Evolutionary conservation across 2,888 invertebrate genomes (phyloP).

Genomic region (Fragum whitleyi): DNA sequence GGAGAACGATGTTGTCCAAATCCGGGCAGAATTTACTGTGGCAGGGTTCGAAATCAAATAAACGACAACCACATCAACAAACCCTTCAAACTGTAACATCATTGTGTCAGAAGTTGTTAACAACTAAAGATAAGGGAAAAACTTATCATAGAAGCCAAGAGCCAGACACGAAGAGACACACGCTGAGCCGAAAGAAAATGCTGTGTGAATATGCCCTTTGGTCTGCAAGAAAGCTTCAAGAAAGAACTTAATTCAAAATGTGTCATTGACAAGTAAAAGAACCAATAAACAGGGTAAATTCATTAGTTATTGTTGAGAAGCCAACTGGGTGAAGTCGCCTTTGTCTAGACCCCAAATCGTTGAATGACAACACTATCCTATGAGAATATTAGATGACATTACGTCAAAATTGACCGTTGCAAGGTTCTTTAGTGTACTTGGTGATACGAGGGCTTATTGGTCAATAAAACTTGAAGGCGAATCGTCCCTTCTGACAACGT

Average conservation of each 20-base stretch:
- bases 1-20: too few relatives aligned
- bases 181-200: too few relatives aligned
- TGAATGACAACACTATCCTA: conserved; percentile 55
- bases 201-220: conserved; percentile 21
- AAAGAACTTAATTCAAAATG: conserved; percentile 25
- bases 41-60: too few relatives aligned
- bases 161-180: too few relatives aligned
- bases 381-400: conserved; percentile 51
- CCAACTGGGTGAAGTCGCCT: conserved; percentile 46
- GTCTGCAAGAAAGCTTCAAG: conserved; percentile 28
- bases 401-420: conserved; percentile 41
- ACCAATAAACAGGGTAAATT: conserved; percentile 45
- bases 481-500: conserved; percentile 46
- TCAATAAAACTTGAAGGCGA: conserved; percentile 46
- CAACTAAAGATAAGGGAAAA: too few relatives aligned
- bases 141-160: too few relatives aligned
- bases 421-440: conserved; percentile 48
- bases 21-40: too few relatives aligned
- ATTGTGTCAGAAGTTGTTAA: too few relatives aligned
- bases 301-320: conserved; percentile 33
- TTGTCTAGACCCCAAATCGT: conserved; percentile 50
- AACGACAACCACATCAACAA: too few relatives aligned
- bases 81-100: too few relatives aligned
- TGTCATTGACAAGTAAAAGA: conserved; percentile 39
- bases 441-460: conserved; percentile 51